Conservation (phyloP, 2,113 vertebrate genomes). For the Sylvietta virens region DNA sequence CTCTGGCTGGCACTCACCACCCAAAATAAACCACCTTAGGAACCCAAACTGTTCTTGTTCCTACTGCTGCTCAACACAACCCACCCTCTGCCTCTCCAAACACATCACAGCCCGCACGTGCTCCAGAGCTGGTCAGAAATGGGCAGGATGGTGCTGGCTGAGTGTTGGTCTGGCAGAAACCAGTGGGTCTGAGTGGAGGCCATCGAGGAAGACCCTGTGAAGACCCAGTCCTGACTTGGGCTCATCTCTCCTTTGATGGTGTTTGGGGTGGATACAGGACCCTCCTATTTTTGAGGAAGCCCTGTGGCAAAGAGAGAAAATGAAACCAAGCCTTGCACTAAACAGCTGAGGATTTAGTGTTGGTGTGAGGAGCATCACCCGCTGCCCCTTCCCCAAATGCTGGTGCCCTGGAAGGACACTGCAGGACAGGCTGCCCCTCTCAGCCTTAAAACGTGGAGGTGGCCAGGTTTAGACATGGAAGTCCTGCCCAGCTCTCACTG, state of each 20-base stretch:
- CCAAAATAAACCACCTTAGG: background rate
- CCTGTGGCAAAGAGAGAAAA: background rate
- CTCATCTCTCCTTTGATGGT: background rate
- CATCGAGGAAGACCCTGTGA: background rate
- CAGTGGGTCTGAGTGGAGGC: background rate
- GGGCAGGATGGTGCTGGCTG: background rate
- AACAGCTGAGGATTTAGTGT: background rate
- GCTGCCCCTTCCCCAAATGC: background rate
- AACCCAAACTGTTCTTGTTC: background rate
- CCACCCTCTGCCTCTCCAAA: background rate
- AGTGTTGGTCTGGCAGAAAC: background rate
- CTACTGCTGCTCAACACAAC: background rate
- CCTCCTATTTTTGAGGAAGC: background rate
- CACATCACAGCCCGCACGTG: accelerated
- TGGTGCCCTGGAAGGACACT: background rate
- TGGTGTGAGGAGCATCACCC: background rate
- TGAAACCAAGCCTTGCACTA: background rate
- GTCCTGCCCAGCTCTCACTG: background rate
- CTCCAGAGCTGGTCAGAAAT: background rate
- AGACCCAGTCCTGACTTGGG: accelerated
- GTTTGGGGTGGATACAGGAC: background rate
- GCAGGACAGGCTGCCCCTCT: background rate
- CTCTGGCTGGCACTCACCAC: background rate
- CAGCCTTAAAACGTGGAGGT: no score
- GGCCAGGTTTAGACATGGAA: background rate